Evolutionary conservation across 2,797 vertebrate genomes (phyloP), one percentile per base, ranked within the genome.

Genomic region (Acanthis flammea): DNA sequence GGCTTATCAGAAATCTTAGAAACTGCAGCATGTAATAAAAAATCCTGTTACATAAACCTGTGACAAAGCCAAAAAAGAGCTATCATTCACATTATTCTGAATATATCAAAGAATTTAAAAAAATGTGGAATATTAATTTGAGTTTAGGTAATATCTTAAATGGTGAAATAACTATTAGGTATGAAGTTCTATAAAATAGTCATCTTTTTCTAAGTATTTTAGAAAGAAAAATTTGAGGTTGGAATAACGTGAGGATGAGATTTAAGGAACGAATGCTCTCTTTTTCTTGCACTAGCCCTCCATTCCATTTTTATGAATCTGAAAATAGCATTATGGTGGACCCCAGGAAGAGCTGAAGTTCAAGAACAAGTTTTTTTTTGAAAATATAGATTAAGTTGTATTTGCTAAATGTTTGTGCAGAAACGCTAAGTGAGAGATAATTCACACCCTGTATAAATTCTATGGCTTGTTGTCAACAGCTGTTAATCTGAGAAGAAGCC

Each of bases 401-500:
- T 35, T 88, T 84, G 11, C 12, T 68, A 45, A 85, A 79, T 18
- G 6, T 58, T 58, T 66, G 23, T 68, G 19, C 51, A 86, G 71
- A 93, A 92, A 74, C 8, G 3, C 19, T 47, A 95, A 84, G 11
- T 57, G 55, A 89, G 57, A 82, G n/a, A 53, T 77, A 94, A 86
- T 82, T 94, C 72, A 71, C 57, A 70, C 19, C 23, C 16, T 27
- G 78, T 54, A 45, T 58, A 58, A 87, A 68, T 86, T 58, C 67
- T 17, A 22, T 22, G 67, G 31, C 30, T 92, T 85, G 33, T 35
- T 93, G 57, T 95, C 74, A 89, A 31, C 15, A 19, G 14, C 35
- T 92, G 55, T 50, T 92, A 70, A 94, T 85, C 63, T 81, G 76
- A 87, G 86, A 73, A 73, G 50, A 82, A 90, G 65, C 57, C 85